Evolutionary conservation across 2,113 vertebrate genomes (phyloP).

Genomic region (Cranoglanis bouderius): DNA sequence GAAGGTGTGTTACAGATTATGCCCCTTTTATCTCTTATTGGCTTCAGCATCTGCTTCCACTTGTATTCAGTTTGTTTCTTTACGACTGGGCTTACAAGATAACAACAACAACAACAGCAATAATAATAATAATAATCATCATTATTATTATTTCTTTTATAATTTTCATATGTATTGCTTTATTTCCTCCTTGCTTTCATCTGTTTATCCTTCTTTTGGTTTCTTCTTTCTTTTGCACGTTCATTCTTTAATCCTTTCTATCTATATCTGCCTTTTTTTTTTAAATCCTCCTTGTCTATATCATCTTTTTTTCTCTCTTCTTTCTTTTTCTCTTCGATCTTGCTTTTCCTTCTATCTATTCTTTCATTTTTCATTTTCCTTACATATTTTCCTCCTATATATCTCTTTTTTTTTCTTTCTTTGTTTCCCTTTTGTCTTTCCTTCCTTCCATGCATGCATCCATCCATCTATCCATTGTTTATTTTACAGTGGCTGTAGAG

Average conservation of each 20-base stretch:
- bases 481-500: neutral
- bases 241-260: neutral
- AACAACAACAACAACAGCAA: neutral
- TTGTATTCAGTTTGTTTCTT: neutral
- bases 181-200: neutral
- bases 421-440: neutral
- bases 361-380: neutral
- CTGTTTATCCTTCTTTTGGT: neutral
- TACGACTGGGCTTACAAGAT: neutral
- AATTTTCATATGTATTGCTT: neutral
- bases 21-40: neutral
- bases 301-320: neutral
- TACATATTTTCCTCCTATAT: neutral
- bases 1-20: slow-evolving; percentile 59
- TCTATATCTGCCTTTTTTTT: neutral
- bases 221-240: neutral
- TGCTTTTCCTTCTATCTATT: neutral
- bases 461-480: neutral
- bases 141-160: neutral
- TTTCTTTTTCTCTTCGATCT: neutral
- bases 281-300: neutral
- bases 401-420: neutral
- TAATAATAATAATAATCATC: neutral
- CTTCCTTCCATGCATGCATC: too few species aligned
- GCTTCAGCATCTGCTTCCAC: neutral